Conservation (phyloP, 2,888 invertebrate genomes). For the Apodemia mormo region DNA sequence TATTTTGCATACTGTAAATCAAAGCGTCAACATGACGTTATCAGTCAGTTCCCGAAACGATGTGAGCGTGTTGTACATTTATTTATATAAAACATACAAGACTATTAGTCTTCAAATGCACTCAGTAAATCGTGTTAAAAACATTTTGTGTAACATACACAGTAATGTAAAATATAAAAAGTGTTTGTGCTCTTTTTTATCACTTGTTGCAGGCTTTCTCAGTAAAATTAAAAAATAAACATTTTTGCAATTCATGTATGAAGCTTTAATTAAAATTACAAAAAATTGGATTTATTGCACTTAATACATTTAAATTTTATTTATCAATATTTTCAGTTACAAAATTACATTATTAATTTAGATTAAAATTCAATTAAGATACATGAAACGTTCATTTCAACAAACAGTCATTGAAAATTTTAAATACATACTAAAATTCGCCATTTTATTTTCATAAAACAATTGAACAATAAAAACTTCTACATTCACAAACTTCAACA, state of each 20-base stretch:
- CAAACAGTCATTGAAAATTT: background rate
- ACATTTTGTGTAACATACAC: too few species aligned
- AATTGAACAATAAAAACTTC: conserved; percentile 2
- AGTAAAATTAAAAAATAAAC: too few species aligned
- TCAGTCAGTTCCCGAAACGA: too few species aligned
- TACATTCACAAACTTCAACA: conserved; percentile 2
- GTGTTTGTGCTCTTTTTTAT: background rate
- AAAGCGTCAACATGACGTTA: too few species aligned
- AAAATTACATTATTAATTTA: background rate
- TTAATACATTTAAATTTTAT: background rate
- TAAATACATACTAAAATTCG: background rate
- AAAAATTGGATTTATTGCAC: conserved; percentile 2
- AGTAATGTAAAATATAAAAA: background rate
- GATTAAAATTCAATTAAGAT: background rate
- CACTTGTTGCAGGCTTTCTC: background rate
- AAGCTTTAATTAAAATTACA: conserved; percentile 2
- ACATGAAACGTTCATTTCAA: background rate
- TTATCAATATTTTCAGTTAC: background rate
- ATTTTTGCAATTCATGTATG: background rate
- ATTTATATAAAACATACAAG: too few species aligned
- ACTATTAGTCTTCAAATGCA: too few species aligned
- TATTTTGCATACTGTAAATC: too few species aligned
- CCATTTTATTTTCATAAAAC: background rate
- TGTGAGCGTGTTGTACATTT: too few species aligned
- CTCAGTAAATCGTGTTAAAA: too few species aligned